Evolutionary conservation across 2,113 vertebrate genomes (phyloP).

Genomic region (Aegypius monachus): DNA sequence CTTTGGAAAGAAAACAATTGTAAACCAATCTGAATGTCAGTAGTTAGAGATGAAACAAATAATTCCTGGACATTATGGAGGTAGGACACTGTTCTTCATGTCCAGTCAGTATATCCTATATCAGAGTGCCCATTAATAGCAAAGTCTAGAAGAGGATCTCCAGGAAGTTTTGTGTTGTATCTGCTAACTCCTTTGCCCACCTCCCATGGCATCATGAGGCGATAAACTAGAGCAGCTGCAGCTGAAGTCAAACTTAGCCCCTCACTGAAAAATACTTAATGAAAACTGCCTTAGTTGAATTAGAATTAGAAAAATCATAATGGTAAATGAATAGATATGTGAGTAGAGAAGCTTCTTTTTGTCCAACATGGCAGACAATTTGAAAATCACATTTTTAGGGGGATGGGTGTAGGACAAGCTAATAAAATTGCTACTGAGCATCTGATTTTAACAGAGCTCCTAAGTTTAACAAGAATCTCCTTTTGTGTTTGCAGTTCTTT

Average conservation of each 20-base stretch:
- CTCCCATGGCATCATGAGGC: fast-evolving
- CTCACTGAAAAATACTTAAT: background rate
- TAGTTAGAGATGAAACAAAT: background rate
- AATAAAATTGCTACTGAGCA: background rate
- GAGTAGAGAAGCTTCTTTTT: background rate
- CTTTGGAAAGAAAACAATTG: background rate
- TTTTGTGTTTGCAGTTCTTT: background rate
- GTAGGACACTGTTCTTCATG: background rate
- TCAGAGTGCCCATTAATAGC: background rate
- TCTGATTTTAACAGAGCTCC: background rate
- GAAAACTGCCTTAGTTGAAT: background rate
- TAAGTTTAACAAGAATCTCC: background rate
- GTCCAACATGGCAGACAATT: background rate
- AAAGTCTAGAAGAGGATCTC: background rate
- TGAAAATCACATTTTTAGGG: background rate
- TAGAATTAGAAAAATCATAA: background rate
- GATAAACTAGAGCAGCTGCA: background rate
- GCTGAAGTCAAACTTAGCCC: background rate
- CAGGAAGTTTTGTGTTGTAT: background rate
- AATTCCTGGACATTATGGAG: background rate
- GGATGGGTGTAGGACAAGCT: background rate
- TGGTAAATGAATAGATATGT: fast-evolving
- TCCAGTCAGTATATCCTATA: background rate
- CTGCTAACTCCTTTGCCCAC: background rate
- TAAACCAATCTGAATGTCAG: background rate